Evolutionary conservation across 2,113 vertebrate species (phyloP).

Genomic region (Neolamprologus brichardi): DNA sequence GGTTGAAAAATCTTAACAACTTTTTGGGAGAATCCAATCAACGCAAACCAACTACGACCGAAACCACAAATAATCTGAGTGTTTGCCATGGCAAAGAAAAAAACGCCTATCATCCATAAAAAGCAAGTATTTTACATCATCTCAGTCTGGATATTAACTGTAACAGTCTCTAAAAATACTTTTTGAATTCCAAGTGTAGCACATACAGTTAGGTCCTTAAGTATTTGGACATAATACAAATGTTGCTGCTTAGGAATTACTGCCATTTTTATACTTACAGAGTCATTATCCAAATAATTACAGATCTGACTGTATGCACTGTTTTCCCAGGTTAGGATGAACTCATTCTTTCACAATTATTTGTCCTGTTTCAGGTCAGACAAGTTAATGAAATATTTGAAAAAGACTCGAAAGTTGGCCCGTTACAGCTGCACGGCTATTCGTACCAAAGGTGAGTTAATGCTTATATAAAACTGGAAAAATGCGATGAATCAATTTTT

Average conservation of each 20-base stretch:
- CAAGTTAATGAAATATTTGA: not conserved
- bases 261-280: not conserved
- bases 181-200: not conserved
- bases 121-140: not conserved
- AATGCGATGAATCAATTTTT: not conserved
- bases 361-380: not conserved
- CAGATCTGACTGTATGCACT: not conserved
- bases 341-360: not conserved
- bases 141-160: not conserved
- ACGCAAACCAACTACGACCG: fast-evolving
- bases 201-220: not conserved
- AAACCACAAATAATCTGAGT: not conserved
- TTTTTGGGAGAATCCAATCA: not conserved
- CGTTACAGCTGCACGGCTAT: not conserved
- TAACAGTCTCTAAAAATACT: not conserved
- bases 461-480: not conserved
- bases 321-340: not conserved
- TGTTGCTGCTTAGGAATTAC: not conserved
- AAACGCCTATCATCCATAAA: fast-evolving
- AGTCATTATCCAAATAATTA: not conserved
- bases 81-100: not conserved
- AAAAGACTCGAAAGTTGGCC: not conserved
- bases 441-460: not conserved
- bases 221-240: not conserved
- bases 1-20: not conserved